phyloP scores from a whole-genome alignment of 2,113 vertebrate species.

The Phalacrocorax pelagicus region DNA sequence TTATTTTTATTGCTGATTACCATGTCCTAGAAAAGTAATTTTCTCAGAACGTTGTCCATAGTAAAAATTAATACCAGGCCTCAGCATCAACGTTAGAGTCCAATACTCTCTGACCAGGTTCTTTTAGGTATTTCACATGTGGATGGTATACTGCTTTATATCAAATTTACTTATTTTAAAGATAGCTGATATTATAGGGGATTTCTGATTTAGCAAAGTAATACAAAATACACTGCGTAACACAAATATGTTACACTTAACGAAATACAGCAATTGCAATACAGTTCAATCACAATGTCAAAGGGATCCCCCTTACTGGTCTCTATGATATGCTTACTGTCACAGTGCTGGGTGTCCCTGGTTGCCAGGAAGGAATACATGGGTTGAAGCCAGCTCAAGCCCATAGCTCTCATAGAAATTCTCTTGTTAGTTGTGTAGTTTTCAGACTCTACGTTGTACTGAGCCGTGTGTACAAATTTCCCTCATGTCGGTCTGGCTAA shows the following conservation, averaged over 20 bases:
- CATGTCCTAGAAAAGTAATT: neutral
- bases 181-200: fast-evolving
- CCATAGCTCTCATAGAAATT: neutral
- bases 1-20: neutral
- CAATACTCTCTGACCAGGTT: neutral
- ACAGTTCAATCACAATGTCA: neutral
- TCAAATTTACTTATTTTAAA: neutral
- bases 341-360: neutral
- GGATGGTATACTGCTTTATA: neutral
- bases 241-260: neutral
- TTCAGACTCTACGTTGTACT: fast-evolving
- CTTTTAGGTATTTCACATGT: fast-evolving
- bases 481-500: neutral
- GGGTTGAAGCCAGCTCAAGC: neutral
- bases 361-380: fast-evolving
- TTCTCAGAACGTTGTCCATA: neutral
- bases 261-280: neutral
- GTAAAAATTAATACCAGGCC: neutral
- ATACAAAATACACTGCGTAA: neutral
- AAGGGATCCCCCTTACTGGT: neutral
- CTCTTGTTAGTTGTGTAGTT: neutral
- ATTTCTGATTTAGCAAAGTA: neutral
- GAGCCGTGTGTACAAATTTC: neutral
- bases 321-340: neutral
- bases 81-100: neutral